Percentiles rank a stretch among this genome's conserved stretches.
phyloP scores from a whole-genome alignment of 1,140 invertebrate species.

The Pararge aegeria region DNA sequence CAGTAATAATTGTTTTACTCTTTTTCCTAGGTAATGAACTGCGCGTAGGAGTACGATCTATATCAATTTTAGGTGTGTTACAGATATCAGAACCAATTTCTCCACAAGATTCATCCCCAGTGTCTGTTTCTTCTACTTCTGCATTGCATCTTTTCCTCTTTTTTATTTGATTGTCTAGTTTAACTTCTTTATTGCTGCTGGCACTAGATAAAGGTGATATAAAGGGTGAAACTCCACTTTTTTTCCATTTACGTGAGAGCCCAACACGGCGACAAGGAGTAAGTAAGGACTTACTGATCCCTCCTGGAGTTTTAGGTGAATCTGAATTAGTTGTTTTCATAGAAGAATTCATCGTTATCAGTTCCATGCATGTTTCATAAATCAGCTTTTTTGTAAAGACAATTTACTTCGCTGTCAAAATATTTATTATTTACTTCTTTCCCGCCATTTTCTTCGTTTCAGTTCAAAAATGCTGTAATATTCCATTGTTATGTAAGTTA shows the following conservation, averaged over 20 bases:
- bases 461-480: no score
- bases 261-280: slow-evolving; percentile 67
- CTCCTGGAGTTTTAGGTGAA: slow-evolving; percentile 68
- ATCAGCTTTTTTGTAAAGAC: background rate
- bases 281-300: slow-evolving; percentile 64
- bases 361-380: slow-evolving; percentile 5
- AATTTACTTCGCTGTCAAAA: no score
- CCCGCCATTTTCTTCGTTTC: no score
- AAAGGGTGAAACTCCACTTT: slow-evolving; percentile 58
- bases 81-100: slow-evolving; percentile 4
- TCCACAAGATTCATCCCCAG: slow-evolving; percentile 6
- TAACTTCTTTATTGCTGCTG: slow-evolving; percentile 17
- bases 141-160: slow-evolving; percentile 31
- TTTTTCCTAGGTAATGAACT: slow-evolving; percentile 40
- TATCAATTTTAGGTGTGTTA: slow-evolving; percentile 29
- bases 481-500: no score
- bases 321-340: slow-evolving; percentile 39
- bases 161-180: slow-evolving; percentile 33
- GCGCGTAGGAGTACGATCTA: slow-evolving; percentile 40
- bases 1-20: slow-evolving; percentile 44
- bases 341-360: slow-evolving; percentile 15
- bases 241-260: slow-evolving; percentile 64
- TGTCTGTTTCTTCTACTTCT: slow-evolving; percentile 22
- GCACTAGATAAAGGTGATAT: slow-evolving; percentile 51
- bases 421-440: no score